phyloP scores from a whole-genome alignment of 2,113 vertebrate species.

The Serinus canaria region DNA sequence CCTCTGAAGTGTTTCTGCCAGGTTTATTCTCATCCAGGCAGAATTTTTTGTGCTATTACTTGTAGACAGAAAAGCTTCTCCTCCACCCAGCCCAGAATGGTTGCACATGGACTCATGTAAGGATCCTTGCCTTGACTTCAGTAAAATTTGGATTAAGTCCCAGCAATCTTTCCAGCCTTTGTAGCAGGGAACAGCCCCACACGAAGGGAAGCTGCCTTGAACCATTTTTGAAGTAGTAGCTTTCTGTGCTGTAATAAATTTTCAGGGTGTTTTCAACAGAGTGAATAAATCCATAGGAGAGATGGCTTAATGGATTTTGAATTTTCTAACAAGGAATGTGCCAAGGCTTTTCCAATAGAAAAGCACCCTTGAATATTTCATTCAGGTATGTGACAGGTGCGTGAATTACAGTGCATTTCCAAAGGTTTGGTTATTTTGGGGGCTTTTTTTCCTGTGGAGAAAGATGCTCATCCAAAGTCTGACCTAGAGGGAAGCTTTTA shows the following conservation, averaged over 20 bases:
- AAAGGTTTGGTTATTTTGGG: not conserved
- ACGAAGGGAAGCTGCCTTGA: not conserved
- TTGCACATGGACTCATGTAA: not conserved
- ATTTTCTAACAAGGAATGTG: slow-evolving; percentile 34
- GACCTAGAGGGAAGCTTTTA: not conserved
- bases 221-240: not conserved
- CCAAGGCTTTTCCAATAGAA: not conserved
- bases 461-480: not conserved
- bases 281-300: slow-evolving; percentile 17
- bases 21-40: not conserved
- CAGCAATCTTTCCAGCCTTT: not conserved
- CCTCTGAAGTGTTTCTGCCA: not conserved
- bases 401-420: not conserved
- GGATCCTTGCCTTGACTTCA: not conserved
- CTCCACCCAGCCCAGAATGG: not conserved
- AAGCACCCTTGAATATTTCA: not conserved
- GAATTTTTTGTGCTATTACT: not conserved
- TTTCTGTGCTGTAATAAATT: slow-evolving; percentile 13
- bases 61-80: not conserved
- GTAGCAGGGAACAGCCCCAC: not conserved
- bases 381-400: not conserved
- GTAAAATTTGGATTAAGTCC: not conserved
- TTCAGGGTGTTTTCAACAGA: slow-evolving; percentile 19
- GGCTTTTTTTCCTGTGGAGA: not conserved
- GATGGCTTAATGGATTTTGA: slow-evolving; percentile 41